Conservation (phyloP, 1,140 invertebrate species). For the Aphelinus certus region DNA sequence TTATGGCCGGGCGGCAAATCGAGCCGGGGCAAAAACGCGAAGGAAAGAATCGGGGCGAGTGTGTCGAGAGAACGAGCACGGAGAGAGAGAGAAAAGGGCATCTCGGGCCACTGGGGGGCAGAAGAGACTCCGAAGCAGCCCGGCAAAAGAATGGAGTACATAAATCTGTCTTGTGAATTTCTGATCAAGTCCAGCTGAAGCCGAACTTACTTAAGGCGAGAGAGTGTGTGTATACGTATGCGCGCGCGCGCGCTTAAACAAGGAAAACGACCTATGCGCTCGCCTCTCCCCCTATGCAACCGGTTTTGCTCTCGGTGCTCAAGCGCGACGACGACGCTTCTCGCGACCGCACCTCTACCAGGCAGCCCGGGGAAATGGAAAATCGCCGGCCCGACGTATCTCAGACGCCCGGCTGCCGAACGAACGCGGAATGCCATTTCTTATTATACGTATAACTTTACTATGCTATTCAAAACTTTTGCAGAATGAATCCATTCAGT, state of each 20-base stretch:
- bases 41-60: not conserved
- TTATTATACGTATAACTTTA: no score
- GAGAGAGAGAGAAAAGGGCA: not conserved
- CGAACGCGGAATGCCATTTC: no score
- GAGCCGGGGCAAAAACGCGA: not conserved
- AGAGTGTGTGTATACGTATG: slow-evolving; percentile 30
- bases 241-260: slow-evolving; percentile 6
- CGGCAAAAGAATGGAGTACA: slow-evolving; percentile 37
- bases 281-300: not conserved
- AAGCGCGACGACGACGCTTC: no score
- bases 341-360: not conserved
- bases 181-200: slow-evolving; percentile 32
- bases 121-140: not conserved
- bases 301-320: slow-evolving; percentile 15
- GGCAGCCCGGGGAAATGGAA: slow-evolving; percentile 12
- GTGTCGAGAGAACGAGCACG: not conserved
- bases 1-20: not conserved
- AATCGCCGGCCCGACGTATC: not conserved
- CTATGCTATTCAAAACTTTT: no score
- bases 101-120: not conserved
- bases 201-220: slow-evolving; percentile 29
- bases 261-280: slow-evolving; percentile 8
- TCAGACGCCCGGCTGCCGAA: not conserved
- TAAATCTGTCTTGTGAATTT: slow-evolving; percentile 41
- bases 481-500: no score